Conservation (phyloP, 2,113 vertebrate genomes). For the Corydoras sp. region DNA sequence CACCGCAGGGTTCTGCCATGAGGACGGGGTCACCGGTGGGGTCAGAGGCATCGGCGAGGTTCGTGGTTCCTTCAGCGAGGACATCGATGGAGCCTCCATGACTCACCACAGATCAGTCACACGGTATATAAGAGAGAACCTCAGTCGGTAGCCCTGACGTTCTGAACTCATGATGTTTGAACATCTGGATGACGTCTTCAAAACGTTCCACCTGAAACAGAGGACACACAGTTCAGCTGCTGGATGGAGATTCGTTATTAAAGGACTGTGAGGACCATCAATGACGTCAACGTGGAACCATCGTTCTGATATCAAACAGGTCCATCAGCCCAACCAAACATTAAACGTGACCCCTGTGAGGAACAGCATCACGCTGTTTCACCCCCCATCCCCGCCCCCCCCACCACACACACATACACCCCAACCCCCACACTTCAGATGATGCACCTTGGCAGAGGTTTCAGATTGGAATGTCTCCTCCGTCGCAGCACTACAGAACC, state of each 20-base stretch:
- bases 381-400: too few relatives aligned
- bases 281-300: too few relatives aligned
- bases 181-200: slow-evolving; percentile 22
- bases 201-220: slow-evolving; percentile 11
- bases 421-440: neutral
- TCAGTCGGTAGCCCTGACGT: slow-evolving; percentile 43
- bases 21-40: slow-evolving; percentile 33
- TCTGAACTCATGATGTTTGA: slow-evolving; percentile 49
- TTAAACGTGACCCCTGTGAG: too few relatives aligned
- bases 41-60: slow-evolving; percentile 35
- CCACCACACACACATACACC: too few relatives aligned
- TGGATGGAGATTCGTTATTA: too few relatives aligned
- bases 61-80: slow-evolving; percentile 48
- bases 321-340: too few relatives aligned
- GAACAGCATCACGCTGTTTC: too few relatives aligned
- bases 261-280: too few relatives aligned
- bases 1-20: neutral
- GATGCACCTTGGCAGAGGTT: slow-evolving; percentile 22
- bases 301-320: too few relatives aligned
- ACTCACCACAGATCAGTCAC: slow-evolving; percentile 53
- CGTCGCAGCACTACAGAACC: slow-evolving; percentile 28
- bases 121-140: slow-evolving; percentile 56
- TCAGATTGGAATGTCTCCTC: slow-evolving; percentile 19
- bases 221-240: neutral
- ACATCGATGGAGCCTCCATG: slow-evolving; percentile 64